These are phyloP conservation scores for Cantharis lateralis DNA, from an alignment of 2,888 invertebrate species.

Conservation along the genomic window DNA sequence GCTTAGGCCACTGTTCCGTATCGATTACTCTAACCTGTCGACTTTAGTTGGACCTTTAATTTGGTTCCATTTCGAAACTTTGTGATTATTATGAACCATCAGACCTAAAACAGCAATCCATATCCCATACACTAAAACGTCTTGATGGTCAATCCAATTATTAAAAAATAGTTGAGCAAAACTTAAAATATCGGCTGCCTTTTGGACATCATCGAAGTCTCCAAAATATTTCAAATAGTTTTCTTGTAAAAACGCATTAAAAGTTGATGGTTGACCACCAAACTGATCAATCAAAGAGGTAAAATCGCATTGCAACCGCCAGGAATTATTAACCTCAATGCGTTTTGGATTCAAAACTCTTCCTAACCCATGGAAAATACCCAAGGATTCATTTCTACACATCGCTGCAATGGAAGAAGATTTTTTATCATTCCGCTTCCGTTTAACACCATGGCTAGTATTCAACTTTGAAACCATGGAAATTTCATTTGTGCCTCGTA, in stretches of 20 bases:
- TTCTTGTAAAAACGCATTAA: slow-evolving; percentile 72
- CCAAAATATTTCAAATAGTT: slow-evolving; percentile 75
- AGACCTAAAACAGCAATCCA: slow-evolving; percentile 69
- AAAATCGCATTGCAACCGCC: slow-evolving; percentile 65
- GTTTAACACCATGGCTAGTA: slow-evolving; percentile 48
- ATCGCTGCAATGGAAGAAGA: slow-evolving; percentile 51
- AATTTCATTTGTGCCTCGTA: slow-evolving; percentile 49
- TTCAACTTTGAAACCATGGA: neutral
- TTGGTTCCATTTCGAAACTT: slow-evolving; percentile 75
- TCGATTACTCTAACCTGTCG: slow-evolving; percentile 38
- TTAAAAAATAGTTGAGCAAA: slow-evolving; percentile 70
- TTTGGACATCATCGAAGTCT: slow-evolving; percentile 64
- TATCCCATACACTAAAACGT: slow-evolving; percentile 59
- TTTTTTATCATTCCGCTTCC: slow-evolving; percentile 55
- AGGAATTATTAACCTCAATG: slow-evolving; percentile 49
- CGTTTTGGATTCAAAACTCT: slow-evolving; percentile 79
- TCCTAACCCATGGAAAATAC: slow-evolving; percentile 76
- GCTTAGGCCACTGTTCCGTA: no score
- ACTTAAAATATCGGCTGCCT: slow-evolving; percentile 70
- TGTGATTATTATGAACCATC: slow-evolving; percentile 72
- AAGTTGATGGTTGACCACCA: slow-evolving; percentile 67
- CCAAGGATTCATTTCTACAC: slow-evolving; percentile 71
- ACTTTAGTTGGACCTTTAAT: slow-evolving; percentile 60
- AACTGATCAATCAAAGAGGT: slow-evolving; percentile 71
- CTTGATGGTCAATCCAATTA: slow-evolving; percentile 64